Conservation (phyloP, 2,797 vertebrate species). For the Rhincodon typus region DNA sequence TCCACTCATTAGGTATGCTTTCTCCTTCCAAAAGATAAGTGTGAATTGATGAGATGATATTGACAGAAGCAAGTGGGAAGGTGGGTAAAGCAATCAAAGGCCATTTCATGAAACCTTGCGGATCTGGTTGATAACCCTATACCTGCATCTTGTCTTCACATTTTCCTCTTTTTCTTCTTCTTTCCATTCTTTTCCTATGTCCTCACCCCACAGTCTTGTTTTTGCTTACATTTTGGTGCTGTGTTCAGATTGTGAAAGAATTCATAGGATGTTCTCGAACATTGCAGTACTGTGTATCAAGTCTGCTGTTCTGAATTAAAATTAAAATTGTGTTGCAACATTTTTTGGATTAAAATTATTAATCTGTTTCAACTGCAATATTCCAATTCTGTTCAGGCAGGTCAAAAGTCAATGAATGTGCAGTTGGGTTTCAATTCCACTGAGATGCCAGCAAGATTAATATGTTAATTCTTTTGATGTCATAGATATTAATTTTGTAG, state of each 20-base stretch:
- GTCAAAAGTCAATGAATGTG: slow-evolving; percentile 19
- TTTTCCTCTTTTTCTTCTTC: not conserved
- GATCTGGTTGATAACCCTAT: not conserved
- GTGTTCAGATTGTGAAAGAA: not conserved
- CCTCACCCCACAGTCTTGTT: not conserved
- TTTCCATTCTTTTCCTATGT: not conserved
- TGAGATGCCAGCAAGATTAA: slow-evolving; percentile 3
- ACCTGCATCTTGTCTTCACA: not conserved
- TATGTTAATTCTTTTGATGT: slow-evolving; percentile 11
- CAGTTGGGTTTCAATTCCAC: slow-evolving; percentile 14
- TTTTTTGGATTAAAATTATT: not conserved
- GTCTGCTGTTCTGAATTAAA: not conserved
- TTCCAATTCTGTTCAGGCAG: not conserved
- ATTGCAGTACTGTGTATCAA: not conserved
- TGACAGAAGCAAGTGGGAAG: not conserved
- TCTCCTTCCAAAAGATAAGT: not conserved
- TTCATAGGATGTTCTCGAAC: not conserved
- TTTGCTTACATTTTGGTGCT: not conserved
- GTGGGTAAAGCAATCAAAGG: not conserved
- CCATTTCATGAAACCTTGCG: not conserved
- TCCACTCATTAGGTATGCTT: not conserved
- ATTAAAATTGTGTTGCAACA: not conserved
- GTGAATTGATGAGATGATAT: not conserved
- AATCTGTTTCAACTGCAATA: not conserved
- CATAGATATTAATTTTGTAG: slow-evolving; percentile 6